phyloP scores from a whole-genome alignment of 2,797 vertebrate species.

The Bucorvus abyssinicus region DNA sequence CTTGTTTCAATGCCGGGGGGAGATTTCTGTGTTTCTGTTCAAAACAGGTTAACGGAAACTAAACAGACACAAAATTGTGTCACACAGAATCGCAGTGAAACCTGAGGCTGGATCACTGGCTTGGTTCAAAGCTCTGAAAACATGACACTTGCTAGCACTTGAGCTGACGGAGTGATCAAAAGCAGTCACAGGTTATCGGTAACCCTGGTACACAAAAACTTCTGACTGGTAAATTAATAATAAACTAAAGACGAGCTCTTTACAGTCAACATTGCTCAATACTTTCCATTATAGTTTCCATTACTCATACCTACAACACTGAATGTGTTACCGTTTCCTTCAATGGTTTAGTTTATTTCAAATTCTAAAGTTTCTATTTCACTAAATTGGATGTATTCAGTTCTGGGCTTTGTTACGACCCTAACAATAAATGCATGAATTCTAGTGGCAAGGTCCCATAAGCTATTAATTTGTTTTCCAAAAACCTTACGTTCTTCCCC shows the following conservation, averaged over 20 bases:
- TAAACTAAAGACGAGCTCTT: background rate
- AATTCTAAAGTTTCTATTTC: background rate
- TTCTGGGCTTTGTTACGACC: background rate
- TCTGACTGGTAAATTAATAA: background rate
- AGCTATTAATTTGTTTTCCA: background rate
- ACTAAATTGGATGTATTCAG: background rate
- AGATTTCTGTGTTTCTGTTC: background rate
- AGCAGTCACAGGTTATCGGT: background rate
- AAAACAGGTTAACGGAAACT: background rate
- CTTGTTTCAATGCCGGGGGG: background rate
- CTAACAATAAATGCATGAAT: background rate
- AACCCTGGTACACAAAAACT: background rate
- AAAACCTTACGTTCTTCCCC: background rate
- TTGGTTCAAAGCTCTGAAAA: background rate
- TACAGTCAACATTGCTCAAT: background rate
- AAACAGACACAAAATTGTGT: background rate
- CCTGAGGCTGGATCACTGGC: background rate
- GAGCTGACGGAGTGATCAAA: background rate
- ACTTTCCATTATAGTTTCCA: background rate
- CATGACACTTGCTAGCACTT: rapidly evolving
- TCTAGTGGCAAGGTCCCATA: background rate
- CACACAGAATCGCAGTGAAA: background rate
- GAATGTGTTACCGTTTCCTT: background rate
- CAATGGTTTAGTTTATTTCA: background rate
- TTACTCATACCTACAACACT: background rate